Percentiles rank a stretch among this genome's conserved stretches.
Evolutionary conservation across 2,797 vertebrate species (phyloP).

Genomic region (Sparidentex hasta): DNA sequence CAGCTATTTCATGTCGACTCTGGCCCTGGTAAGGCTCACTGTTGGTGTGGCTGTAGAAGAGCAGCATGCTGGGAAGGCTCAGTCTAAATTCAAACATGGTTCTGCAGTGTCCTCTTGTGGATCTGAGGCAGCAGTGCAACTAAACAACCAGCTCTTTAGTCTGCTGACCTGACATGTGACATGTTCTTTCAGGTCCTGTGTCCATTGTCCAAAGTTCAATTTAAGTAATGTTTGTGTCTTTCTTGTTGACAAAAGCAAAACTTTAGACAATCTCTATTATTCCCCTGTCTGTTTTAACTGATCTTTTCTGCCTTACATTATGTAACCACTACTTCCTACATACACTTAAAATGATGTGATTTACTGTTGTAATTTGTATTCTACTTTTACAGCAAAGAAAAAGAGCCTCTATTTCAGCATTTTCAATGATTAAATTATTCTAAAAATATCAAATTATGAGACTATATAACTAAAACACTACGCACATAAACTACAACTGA

Average conservation of each 20-base stretch:
- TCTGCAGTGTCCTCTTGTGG: conserved; percentile 76
- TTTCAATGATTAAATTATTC: not conserved
- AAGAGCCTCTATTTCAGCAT: not conserved
- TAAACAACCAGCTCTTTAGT: not conserved
- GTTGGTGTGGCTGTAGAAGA: not conserved
- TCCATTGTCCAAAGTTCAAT: no score
- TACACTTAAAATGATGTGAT: not conserved
- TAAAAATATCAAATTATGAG: not conserved
- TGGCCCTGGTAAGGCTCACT: not conserved
- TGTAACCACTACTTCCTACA: not conserved
- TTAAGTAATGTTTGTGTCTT: not conserved
- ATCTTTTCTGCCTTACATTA: not conserved
- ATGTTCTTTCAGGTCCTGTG: not conserved
- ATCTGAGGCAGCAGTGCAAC: conserved; percentile 40
- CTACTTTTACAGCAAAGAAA: not conserved
- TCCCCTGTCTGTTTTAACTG: not conserved
- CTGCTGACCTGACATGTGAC: not conserved
- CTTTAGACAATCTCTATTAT: not conserved
- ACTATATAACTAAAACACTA: conserved; percentile 1
- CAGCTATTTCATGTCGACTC: not conserved
- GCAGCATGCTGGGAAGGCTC: not conserved
- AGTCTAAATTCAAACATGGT: conserved; percentile 9
- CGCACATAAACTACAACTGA: conserved; percentile 11
- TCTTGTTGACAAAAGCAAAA: conserved; percentile 8
- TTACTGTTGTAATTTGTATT: not conserved